Conservation (phyloP, 2,888 invertebrate genomes). For the Chrysomela aeneicollis region DNA sequence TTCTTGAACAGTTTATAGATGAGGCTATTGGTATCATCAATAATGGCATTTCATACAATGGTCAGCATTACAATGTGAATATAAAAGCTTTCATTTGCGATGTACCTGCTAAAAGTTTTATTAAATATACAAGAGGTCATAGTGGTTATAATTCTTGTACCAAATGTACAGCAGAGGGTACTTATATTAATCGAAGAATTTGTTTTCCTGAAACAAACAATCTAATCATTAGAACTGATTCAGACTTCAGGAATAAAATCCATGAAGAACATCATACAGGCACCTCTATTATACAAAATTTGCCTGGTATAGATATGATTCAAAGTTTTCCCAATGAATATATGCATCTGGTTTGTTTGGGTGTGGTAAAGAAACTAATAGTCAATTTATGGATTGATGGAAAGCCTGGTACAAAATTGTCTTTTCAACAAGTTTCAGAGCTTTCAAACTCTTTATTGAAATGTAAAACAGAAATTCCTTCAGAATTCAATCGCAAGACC, state of each 20-base stretch:
- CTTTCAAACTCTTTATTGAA: background rate
- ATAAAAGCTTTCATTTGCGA: slow-evolving; percentile 38
- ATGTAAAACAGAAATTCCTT: slow-evolving; percentile 5
- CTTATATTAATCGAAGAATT: slow-evolving; percentile 20
- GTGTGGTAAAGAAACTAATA: slow-evolving; percentile 30
- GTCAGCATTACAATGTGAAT: slow-evolving; percentile 13
- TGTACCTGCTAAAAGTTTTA: slow-evolving; percentile 37
- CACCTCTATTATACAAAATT: slow-evolving; percentile 33
- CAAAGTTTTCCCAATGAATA: slow-evolving; percentile 40
- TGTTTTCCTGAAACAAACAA: slow-evolving; percentile 31
- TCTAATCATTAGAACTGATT: slow-evolving; percentile 24
- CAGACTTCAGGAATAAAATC: slow-evolving; percentile 23
- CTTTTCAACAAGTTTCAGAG: slow-evolving; percentile 5
- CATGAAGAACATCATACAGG: slow-evolving; percentile 38
- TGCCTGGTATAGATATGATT: slow-evolving; percentile 42
- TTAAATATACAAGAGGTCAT: slow-evolving; percentile 33
- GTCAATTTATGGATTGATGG: slow-evolving; percentile 19
- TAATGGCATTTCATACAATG: slow-evolving; percentile 15
- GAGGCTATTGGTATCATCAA: slow-evolving; percentile 18
- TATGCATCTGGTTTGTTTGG: slow-evolving; percentile 36
- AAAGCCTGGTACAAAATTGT: slow-evolving; percentile 17
- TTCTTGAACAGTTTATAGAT: slow-evolving; percentile 16
- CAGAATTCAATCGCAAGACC: slow-evolving; percentile 22
- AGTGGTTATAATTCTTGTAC: slow-evolving; percentile 34
- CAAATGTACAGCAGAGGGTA: slow-evolving; percentile 33